Percentiles rank a stretch among this genome's conserved stretches.
phyloP scores from a whole-genome alignment of 2,113 vertebrate species.

The Solea solea region DNA sequence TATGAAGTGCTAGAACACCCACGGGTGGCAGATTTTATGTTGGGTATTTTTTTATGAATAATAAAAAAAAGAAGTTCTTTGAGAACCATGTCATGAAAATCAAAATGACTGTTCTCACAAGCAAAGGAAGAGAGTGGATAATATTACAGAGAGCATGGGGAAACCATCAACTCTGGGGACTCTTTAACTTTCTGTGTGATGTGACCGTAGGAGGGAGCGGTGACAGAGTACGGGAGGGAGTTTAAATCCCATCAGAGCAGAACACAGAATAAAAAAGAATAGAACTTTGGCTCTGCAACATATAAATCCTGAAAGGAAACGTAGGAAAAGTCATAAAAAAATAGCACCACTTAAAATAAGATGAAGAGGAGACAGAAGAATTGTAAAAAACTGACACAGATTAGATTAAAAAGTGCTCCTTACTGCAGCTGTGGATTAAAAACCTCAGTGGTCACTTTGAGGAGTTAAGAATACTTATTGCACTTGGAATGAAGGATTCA shows the following conservation, averaged over 20 bases:
- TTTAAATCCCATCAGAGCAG: not conserved
- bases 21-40: not conserved
- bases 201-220: not conserved
- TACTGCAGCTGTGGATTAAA: no score
- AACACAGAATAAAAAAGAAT: not conserved
- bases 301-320: no score
- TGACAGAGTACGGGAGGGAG: not conserved
- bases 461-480: no score
- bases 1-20: not conserved
- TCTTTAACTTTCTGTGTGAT: slow-evolving; percentile 5
- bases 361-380: no score
- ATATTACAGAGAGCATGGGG: slow-evolving; percentile 27
- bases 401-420: no score
- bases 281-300: no score
- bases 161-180: slow-evolving; percentile 21
- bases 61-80: not conserved
- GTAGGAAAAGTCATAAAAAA: no score
- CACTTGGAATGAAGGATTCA: no score
- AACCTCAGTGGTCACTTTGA: no score
- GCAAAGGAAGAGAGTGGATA: slow-evolving; percentile 14
- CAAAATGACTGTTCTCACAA: slow-evolving; percentile 16
- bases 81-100: slow-evolving; percentile 18
- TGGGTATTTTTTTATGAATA: slow-evolving; percentile 3
- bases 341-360: no score
- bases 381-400: no score